These are phyloP conservation scores for Aproaerema taeniolella DNA, from an alignment of 2,888 invertebrate species.

Conservation along the genomic window DNA sequence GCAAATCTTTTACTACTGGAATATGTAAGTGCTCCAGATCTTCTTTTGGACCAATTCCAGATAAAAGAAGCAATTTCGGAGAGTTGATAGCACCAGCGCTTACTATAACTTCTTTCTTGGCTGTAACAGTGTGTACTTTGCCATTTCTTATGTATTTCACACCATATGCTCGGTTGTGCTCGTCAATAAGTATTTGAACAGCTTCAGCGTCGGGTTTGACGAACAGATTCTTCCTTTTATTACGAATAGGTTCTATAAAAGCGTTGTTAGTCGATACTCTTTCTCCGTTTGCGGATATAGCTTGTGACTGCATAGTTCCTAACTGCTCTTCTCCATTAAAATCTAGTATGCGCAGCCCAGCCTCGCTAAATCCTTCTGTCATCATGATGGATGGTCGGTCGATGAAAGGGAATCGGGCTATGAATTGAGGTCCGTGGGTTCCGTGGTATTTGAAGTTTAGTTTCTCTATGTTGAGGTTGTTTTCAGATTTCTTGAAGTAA, in stretches of 20 bases:
- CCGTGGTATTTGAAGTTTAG: constrained; percentile 76
- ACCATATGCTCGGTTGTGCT: constrained; percentile 45
- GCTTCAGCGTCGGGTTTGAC: constrained; percentile 72
- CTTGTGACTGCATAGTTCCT: constrained; percentile 77
- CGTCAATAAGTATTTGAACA: constrained; percentile 73
- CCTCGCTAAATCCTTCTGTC: constrained; percentile 75
- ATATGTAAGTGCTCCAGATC: constrained; percentile 41
- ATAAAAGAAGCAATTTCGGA: constrained; percentile 53
- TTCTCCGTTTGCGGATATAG: constrained; percentile 70
- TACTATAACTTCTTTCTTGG: constrained; percentile 51
- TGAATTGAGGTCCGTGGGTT: constrained; percentile 75
- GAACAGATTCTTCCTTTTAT: constrained; percentile 64
- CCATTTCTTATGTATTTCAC: constrained; percentile 37
- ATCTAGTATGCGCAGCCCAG: constrained; percentile 76
- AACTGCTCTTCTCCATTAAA: constrained; percentile 72
- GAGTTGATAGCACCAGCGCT: constrained; percentile 48
- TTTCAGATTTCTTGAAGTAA: constrained; percentile 81
- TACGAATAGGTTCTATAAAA: constrained; percentile 80
- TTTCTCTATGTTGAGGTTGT: constrained; percentile 70
- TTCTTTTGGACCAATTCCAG: constrained; percentile 51
- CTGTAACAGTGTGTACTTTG: constrained; percentile 32
- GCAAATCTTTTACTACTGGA: constrained; percentile 39
- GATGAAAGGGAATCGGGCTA: constrained; percentile 78
- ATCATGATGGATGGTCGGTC: constrained; percentile 74
- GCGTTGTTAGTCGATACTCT: constrained; percentile 80